Conservation (phyloP, 2,113 vertebrate species). For the Hemibagrus wyckioides region DNA sequence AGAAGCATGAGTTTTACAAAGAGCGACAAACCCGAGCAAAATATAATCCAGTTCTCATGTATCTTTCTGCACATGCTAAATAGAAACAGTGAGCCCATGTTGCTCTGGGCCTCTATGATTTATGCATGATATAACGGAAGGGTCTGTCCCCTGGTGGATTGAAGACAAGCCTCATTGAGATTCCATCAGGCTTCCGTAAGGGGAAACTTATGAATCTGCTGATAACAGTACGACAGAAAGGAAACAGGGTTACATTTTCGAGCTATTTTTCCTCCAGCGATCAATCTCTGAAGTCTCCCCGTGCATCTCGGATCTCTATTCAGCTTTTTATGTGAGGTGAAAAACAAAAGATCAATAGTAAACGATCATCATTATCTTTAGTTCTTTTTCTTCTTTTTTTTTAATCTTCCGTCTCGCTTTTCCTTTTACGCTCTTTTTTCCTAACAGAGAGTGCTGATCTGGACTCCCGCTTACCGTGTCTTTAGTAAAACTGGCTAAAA, state of each 20-base stretch:
- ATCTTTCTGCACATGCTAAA: slow-evolving; percentile 27
- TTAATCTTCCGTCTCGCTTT: slow-evolving; percentile 1
- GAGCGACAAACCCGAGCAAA: neutral
- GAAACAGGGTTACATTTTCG: neutral
- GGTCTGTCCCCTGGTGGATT: slow-evolving; percentile 20
- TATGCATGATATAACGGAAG: slow-evolving; percentile 34
- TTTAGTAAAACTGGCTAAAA: neutral
- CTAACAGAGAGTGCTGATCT: neutral
- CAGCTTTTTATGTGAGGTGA: slow-evolving; percentile 15
- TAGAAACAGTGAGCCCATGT: slow-evolving; percentile 12
- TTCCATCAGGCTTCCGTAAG: slow-evolving; percentile 21
- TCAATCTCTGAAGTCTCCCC: neutral
- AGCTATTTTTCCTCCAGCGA: slow-evolving; percentile 15
- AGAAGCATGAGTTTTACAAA: neutral
- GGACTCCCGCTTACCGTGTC: neutral
- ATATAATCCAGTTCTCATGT: neutral
- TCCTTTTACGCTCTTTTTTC: neutral
- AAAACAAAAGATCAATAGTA: slow-evolving; percentile 46
- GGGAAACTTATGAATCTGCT: slow-evolving; percentile 25
- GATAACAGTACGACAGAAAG: slow-evolving; percentile 16
- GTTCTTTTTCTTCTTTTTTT: neutral
- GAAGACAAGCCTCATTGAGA: slow-evolving; percentile 51
- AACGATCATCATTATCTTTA: slow-evolving; percentile 34
- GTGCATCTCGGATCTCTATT: slow-evolving; percentile 3
- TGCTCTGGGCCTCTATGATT: slow-evolving; percentile 31